These are phyloP conservation scores for Elysia crispata DNA, from an alignment of 2,888 invertebrate species.

Conservation along the genomic window DNA sequence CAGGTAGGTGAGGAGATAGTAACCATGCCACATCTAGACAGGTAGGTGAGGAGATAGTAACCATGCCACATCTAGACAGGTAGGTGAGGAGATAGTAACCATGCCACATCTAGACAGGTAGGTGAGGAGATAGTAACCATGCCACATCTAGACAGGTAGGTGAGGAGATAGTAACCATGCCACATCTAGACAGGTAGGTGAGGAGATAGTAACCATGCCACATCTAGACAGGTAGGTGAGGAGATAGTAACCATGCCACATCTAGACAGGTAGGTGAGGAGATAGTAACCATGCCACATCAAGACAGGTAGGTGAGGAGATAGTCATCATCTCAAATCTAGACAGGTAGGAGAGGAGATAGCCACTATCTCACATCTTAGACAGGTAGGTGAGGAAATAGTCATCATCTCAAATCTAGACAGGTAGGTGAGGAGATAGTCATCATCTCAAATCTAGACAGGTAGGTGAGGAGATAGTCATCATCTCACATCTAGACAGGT, in stretches of 20 bases:
- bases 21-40: slow-evolving; percentile 96
- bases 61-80: slow-evolving; percentile 96
- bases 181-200: slow-evolving; percentile 98
- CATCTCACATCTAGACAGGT: slow-evolving; percentile 95
- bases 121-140: slow-evolving; percentile 99
- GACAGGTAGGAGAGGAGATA: slow-evolving; percentile 99
- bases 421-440: slow-evolving; percentile 99
- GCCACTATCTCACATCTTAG: slow-evolving; percentile 98
- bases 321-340: slow-evolving; percentile 97
- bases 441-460: slow-evolving; percentile 97
- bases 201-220: slow-evolving; percentile 98
- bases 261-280: slow-evolving; percentile 98
- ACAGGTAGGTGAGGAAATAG: slow-evolving; percentile 98
- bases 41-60: slow-evolving; percentile 99
- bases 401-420: slow-evolving; percentile 97
- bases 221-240: slow-evolving; percentile 98
- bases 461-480: slow-evolving; percentile 99
- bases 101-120: slow-evolving; percentile 96
- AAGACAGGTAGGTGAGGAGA: slow-evolving; percentile 99
- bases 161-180: slow-evolving; percentile 98
- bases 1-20: slow-evolving; percentile 99
- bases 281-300: slow-evolving; percentile 97
- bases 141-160: slow-evolving; percentile 97
- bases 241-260: slow-evolving; percentile 99
- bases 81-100: slow-evolving; percentile 99